Conservation (phyloP, 1,140 invertebrate genomes). For the Agraylea sexmaculata region DNA sequence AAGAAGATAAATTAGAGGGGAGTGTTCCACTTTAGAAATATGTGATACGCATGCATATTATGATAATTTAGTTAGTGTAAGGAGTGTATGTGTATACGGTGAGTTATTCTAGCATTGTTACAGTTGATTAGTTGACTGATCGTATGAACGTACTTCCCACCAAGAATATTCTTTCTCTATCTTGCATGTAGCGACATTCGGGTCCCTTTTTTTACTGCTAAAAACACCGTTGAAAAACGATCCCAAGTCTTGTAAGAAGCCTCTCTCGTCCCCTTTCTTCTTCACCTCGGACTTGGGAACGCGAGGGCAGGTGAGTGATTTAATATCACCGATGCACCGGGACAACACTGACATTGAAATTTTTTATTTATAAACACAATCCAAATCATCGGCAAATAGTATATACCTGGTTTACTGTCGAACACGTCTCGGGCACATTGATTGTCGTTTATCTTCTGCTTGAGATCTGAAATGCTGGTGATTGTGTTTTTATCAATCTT, state of each 20-base stretch:
- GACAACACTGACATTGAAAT: slow-evolving; percentile 28
- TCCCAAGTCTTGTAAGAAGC: not conserved
- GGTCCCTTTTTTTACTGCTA: not conserved
- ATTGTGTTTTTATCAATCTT: slow-evolving; percentile 39
- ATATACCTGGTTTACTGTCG: slow-evolving; percentile 56
- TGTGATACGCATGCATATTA: too few relatives aligned
- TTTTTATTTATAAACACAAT: slow-evolving; percentile 3
- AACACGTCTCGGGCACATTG: slow-evolving; percentile 68
- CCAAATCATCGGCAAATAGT: slow-evolving; percentile 9
- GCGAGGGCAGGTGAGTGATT: not conserved
- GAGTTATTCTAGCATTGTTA: too few relatives aligned
- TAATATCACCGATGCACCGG: slow-evolving; percentile 37
- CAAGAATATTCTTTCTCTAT: too few relatives aligned
- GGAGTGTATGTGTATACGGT: too few relatives aligned
- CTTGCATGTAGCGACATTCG: too few relatives aligned
- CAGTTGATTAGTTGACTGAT: too few relatives aligned
- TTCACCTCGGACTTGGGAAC: slow-evolving; percentile 14
- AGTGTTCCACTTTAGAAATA: too few relatives aligned
- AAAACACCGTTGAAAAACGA: not conserved
- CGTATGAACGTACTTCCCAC: too few relatives aligned
- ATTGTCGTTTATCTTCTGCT: slow-evolving; percentile 38
- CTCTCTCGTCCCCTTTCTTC: slow-evolving; percentile 1
- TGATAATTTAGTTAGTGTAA: too few relatives aligned
- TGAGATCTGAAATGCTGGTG: slow-evolving; percentile 30
- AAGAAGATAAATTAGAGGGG: too few relatives aligned